A percentile compares a stretch with the other conserved stretches of the same genome.
phyloP scores from a whole-genome alignment of 2,888 invertebrate species.

The Andricus quercusramuli region DNA sequence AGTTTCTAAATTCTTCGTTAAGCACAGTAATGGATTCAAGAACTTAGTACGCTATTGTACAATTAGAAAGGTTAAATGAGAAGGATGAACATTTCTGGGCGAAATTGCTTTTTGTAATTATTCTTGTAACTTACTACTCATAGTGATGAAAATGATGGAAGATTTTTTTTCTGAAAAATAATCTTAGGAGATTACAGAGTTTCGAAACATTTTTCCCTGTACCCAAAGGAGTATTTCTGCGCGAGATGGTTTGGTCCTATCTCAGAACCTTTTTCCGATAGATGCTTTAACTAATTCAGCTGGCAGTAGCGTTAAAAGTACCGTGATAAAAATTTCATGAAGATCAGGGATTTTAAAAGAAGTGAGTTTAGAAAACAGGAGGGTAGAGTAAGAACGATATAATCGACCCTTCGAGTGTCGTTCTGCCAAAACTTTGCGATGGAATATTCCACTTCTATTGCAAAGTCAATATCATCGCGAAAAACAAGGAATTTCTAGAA shows the following conservation, averaged over 20 bases:
- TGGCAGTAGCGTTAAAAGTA: conserved; percentile 40
- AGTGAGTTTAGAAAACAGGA: background rate
- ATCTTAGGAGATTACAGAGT: background rate
- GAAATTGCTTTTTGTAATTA: background rate
- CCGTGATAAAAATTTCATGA: conserved; percentile 33
- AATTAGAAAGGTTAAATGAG: conserved; percentile 1
- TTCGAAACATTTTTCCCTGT: conserved; percentile 48
- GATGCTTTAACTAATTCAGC: conserved; percentile 69
- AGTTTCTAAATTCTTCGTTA: conserved; percentile 9
- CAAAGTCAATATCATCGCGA: conserved; percentile 2
- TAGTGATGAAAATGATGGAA: background rate
- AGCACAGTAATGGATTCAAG: background rate
- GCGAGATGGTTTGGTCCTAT: conserved; percentile 64
- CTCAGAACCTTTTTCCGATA: conserved; percentile 67
- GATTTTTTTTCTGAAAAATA: background rate
- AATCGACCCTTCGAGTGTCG: conserved; percentile 26
- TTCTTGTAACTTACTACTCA: background rate
- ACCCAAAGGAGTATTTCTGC: conserved; percentile 66
- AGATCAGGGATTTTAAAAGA: conserved; percentile 1
- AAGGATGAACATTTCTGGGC: background rate
- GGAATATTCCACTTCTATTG: background rate
- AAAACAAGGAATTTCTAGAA: background rate
- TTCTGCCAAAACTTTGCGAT: conserved; percentile 23
- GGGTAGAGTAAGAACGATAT: conserved; percentile 6
- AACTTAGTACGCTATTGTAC: conserved; percentile 1